These are phyloP conservation scores for Leptoclinus maculatus DNA, from an alignment of 2,797 vertebrate genomes.

Conservation along the genomic window DNA sequence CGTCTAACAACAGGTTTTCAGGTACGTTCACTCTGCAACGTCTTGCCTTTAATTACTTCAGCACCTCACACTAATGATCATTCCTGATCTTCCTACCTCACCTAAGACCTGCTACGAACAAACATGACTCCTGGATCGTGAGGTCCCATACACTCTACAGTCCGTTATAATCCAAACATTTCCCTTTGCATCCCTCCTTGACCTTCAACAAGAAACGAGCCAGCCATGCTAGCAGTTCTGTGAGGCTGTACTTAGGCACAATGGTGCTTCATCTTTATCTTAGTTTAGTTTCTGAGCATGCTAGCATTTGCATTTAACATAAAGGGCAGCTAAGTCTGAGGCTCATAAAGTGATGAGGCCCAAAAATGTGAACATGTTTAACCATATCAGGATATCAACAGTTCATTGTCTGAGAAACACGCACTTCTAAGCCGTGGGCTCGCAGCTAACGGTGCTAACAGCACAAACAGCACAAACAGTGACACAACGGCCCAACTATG, in stretches of 20 bases:
- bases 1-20: slow-evolving; percentile 11
- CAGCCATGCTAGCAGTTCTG: slow-evolving; percentile 4
- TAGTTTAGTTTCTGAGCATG: background rate
- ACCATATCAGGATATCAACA: background rate
- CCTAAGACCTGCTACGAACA: slow-evolving; percentile 7
- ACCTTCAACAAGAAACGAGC: slow-evolving; percentile 34
- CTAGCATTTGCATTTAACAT: background rate
- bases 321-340: background rate
- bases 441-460: background rate
- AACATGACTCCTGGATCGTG: background rate
- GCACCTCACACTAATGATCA: background rate
- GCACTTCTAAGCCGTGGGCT: too few relatives aligned
- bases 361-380: background rate
- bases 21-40: background rate
- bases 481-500: background rate
- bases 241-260: background rate
- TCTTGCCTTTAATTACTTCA: slow-evolving; percentile 13
- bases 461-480: background rate
- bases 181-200: slow-evolving; percentile 26
- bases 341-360: background rate
- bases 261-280: background rate
- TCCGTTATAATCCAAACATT: slow-evolving; percentile 1
- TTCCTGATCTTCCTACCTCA: background rate
- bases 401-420: background rate
- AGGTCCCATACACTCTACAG: background rate